Base-by-base conservation (phyloP, 2,888 invertebrate genomes). In the Stenodera caucasica region DNA sequence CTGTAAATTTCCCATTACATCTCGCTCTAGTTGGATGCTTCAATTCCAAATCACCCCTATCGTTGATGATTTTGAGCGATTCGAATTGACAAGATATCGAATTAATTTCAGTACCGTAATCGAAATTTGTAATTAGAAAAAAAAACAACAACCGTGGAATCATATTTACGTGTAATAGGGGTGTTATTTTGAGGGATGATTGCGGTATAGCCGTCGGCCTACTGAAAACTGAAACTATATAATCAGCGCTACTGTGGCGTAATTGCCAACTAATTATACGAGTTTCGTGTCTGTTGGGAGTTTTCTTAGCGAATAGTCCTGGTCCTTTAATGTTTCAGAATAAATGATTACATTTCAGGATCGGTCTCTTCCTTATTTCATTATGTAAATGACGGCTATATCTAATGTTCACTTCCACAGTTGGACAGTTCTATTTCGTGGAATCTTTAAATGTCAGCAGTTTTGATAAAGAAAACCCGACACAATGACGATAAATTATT, bases 41-140 rank as follows among this genome's bases (percentile, higher is more conserved):
- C n/a, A n/a, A n/a, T n/a, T n/a, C n/a, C n/a, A n/a, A n/a, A n/a
- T n/a, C n/a, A n/a, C n/a, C n/a, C n/a, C n/a, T n/a, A n/a, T n/a
- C n/a, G n/a, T n/a, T n/a, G n/a, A n/a, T n/a, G n/a, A n/a, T n/a
- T n/a, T n/a, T n/a, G n/a, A n/a, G n/a, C n/a, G n/a, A n/a, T n/a
- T n/a, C n/a, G n/a, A n/a, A n/a, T n/a, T n/a, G n/a, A n/a, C n/a
- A n/a, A n/a, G n/a, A n/a, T n/a, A n/a, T n/a, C n/a, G n/a, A n/a
- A 68, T 70, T 70, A 70, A 64, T 68, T 66, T 65, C 54, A 67
- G 67, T 63, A 69, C 66, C 67, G 63, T 60, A 60, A 64, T 54
- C 55, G 61, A 26, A 53, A 62, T 58, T 60, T 45, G 11, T 40
- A 5, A n/a, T n/a, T n/a, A n/a, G n/a, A n/a, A n/a, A n/a, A n/a